phyloP scores from a whole-genome alignment of 2,797 vertebrate species.

The Macrochelys suwanniensis region DNA sequence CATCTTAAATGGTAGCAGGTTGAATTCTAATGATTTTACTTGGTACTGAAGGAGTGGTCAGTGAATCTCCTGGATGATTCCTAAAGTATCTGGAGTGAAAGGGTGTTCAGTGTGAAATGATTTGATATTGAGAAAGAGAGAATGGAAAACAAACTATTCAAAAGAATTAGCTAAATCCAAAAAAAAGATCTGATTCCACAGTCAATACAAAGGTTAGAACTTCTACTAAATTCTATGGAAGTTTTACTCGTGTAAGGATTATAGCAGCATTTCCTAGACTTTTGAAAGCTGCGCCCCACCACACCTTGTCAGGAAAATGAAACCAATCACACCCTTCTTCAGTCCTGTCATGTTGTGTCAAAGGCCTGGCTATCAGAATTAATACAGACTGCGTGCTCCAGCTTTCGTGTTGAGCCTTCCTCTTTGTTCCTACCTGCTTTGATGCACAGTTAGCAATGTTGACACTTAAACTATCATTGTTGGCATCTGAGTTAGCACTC shows the following conservation, averaged over 20 bases:
- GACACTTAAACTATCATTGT: background rate
- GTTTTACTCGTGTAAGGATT: background rate
- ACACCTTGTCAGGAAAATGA: background rate
- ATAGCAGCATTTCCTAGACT: background rate
- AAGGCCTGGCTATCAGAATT: background rate
- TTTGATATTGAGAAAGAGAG: background rate
- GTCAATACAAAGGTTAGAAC: background rate
- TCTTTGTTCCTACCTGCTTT: background rate
- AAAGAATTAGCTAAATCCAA: background rate
- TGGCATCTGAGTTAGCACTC: background rate
- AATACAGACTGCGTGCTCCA: background rate
- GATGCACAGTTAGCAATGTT: background rate
- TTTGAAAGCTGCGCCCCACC: background rate
- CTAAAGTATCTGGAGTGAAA: background rate
- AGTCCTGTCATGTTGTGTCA: background rate
- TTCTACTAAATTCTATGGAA: background rate
- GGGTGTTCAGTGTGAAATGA: background rate
- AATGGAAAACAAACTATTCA: background rate
- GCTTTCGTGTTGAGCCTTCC: background rate
- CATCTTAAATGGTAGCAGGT: accelerated
- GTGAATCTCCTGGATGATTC: background rate
- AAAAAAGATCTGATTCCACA: background rate
- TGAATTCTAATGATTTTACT: constrained; percentile 14
- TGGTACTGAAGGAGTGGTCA: background rate
- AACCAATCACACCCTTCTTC: background rate